Evolutionary conservation across 1,140 invertebrate genomes (phyloP), one percentile per base, ranked within the genome.

Genomic region (Tribolium madens): DNA sequence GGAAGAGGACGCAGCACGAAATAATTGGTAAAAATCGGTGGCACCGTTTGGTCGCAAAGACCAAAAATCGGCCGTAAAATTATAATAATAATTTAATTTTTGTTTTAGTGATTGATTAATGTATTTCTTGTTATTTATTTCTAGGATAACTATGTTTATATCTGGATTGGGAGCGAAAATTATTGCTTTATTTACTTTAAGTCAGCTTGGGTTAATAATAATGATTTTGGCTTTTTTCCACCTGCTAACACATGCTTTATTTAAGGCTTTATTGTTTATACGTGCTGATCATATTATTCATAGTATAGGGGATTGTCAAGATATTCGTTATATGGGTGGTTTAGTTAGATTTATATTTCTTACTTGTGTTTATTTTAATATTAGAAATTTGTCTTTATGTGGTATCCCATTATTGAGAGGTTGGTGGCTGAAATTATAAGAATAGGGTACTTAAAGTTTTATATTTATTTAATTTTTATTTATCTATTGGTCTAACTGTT

Each of bases 181-280:
- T 85, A 86, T 91, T 82, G 84, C 85, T 7, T 83, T 89, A 81
- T 84, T 82, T 0, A 84, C 85, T 79, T 81, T 76, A 81, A 86
- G 79, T 85, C 21, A 26, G 21, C 21, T 26, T 26, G 21, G 21
- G 1, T 26, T 26, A 26, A 26, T 26, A 26, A 26, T 26, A 26
- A 26, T 26, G 6, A 26, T 26, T 26, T 26, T 90, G 80, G 85
- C 87, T 77, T 91, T 90, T 88, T 91, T 90, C 86, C 90, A 92
- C 89, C 84, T 92, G 80, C 82, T 91, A 81, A 87, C 83, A 77
- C 84, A 91, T 90, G 89, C 90, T 73, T 86, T 91, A 86, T 91
- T 91, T 89, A 91, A 91, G 76, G 88, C 89, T 73, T 86, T 90
- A 84, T 86, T 91, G 84, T 91, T 91, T 88, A 87, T 91, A 82